Evolutionary conservation across 1,140 invertebrate species (phyloP), one percentile per base, ranked within the genome.

Genomic region (Copidosoma floridanum): DNA sequence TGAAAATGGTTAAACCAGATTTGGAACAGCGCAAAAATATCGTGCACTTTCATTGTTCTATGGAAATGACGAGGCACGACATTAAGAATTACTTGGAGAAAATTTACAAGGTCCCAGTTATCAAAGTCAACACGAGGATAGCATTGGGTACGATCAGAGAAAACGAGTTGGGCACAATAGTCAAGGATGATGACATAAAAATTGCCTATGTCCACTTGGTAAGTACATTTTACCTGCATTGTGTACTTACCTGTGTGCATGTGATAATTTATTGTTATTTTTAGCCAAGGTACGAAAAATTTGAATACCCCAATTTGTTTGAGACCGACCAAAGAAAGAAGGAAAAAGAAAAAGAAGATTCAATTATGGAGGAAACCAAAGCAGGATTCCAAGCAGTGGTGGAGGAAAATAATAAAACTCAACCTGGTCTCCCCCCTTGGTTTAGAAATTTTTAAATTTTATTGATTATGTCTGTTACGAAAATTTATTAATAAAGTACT

Each of bases 1-100:
- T 98, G 88, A 97, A 95, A 80, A 67, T 97, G 4, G 84, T 96
- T 2, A 82, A 85, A 48, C 86, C 89, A 3, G 69, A 83, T 35
- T 38, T 70, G 1, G 80, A 84, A 20, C 88, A 2, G 1, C n/a
- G 89, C 51, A 78, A 84, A 40, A 94, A 96, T 82, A 71, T 90
- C 40, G 89, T 94, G 1, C 82, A 88, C 44, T 97, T 97, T 81
- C 81, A 88, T 41, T 90, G 91, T 64, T 94, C 94, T 5, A 89
- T 90, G 76, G 87, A 88, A 78, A 90, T 90, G 88, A 95, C 91
- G 12, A 88, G 84, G 77, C 70, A 82, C 63, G 95, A 98, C 78
- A 83, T 98, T 0, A 89, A 88, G 75, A 95, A 95, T 81, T 98
- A 98, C 80, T 79, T 98, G 54, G 88, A 95, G 74, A 97, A 97